Conservation (phyloP, 2,797 vertebrate species). For the Gadopsis marmoratus region DNA sequence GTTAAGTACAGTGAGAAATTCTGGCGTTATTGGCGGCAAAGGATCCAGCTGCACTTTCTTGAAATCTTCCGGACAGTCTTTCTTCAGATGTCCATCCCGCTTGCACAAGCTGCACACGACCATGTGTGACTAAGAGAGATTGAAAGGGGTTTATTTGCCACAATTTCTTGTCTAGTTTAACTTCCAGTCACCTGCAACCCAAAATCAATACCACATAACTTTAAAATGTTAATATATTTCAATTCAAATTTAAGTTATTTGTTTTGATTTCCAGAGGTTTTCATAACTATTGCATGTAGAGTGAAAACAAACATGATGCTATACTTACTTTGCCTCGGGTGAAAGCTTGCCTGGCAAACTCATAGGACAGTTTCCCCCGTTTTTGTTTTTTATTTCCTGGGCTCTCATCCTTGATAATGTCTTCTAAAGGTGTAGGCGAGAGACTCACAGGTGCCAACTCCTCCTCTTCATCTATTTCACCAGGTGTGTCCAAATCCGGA, state of each 20-base stretch:
- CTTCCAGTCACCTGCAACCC: slow-evolving; percentile 1
- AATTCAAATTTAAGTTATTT: background rate
- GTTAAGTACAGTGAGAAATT: slow-evolving; percentile 88
- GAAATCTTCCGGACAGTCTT: slow-evolving; percentile 96
- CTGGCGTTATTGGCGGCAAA: slow-evolving; percentile 88
- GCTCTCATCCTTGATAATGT: slow-evolving; percentile 42
- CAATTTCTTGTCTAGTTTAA: background rate
- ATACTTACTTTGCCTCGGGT: slow-evolving; percentile 91
- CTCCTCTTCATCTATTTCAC: slow-evolving; percentile 75
- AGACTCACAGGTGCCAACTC: slow-evolving; percentile 27
- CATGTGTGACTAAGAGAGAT: slow-evolving; percentile 87
- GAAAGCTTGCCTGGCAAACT: slow-evolving; percentile 90
- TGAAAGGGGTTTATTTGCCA: background rate
- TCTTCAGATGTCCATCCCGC: slow-evolving; percentile 94
- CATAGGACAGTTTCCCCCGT: slow-evolving; percentile 80
- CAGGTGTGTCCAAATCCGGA: slow-evolving; percentile 74
- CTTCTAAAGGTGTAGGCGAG: slow-evolving; percentile 35
- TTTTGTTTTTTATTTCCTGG: slow-evolving; percentile 49
- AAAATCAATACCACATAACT: background rate
- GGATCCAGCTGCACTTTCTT: slow-evolving; percentile 93
- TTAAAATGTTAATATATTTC: background rate
- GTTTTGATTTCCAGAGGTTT: background rate
- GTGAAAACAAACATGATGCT: background rate
- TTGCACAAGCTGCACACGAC: slow-evolving; percentile 95
- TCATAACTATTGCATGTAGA: background rate